phyloP scores from a whole-genome alignment of 1,140 invertebrate species.

The Trypoxylus dichotomus region DNA sequence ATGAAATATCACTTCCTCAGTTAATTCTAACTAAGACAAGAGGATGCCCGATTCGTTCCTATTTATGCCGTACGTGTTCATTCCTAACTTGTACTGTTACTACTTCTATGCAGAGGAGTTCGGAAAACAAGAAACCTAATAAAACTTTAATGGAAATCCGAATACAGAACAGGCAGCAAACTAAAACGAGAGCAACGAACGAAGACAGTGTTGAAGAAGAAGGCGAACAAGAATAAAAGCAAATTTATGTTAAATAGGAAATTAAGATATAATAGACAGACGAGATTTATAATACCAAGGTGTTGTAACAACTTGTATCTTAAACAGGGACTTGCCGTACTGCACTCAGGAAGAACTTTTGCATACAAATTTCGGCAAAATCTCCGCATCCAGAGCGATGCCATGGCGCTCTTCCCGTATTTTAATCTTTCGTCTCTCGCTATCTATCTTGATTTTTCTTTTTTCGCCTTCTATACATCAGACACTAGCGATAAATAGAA shows the following conservation, averaged over 20 bases:
- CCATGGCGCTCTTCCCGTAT: background rate
- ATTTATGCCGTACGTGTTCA: background rate
- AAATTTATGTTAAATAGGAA: background rate
- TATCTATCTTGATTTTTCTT: background rate
- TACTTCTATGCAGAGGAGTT: background rate
- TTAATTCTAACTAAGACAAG: background rate
- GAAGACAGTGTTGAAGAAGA: background rate
- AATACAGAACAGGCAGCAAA: background rate
- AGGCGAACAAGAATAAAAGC: background rate
- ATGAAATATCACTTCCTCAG: background rate
- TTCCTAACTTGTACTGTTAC: background rate
- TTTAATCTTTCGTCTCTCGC: background rate
- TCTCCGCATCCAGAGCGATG: background rate
- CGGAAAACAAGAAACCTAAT: background rate
- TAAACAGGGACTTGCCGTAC: constrained; percentile 6
- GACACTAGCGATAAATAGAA: background rate
- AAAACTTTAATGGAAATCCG: background rate
- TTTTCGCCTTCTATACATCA: background rate
- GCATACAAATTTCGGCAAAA: constrained; percentile 22
- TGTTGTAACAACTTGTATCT: constrained; percentile 24
- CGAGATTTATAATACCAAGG: constrained; percentile 21
- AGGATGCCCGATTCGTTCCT: background rate
- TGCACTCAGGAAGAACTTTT: constrained; percentile 4
- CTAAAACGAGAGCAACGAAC: background rate
- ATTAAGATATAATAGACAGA: constrained; percentile 21